phyloP scores from a whole-genome alignment of 2,797 vertebrate species.

The Tokudaia muenninki region DNA sequence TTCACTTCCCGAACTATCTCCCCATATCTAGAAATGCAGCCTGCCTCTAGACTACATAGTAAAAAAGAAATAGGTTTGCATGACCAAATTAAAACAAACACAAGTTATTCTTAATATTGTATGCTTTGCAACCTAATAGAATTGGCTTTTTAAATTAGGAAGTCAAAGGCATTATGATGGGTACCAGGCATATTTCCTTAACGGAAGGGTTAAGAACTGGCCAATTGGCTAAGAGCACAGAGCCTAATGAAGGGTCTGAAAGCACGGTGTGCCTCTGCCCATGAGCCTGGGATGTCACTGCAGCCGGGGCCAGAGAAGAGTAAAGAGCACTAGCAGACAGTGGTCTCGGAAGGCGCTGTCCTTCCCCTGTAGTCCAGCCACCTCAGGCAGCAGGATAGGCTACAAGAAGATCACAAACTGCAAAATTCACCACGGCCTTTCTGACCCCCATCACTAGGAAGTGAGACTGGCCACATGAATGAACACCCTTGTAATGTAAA shows the following conservation, averaged over 20 bases:
- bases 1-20: no score
- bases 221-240: neutral
- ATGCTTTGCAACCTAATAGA: constrained; percentile 1
- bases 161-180: neutral
- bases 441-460: neutral
- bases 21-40: neutral
- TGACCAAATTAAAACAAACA: constrained; percentile 5
- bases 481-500: neutral
- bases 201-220: neutral
- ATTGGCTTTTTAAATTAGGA: neutral
- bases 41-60: neutral
- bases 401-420: neutral
- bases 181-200: neutral
- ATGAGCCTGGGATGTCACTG: neutral
- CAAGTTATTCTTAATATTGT: neutral
- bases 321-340: neutral
- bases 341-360: neutral
- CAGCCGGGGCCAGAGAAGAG: neutral
- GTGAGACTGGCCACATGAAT: neutral
- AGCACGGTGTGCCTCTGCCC: neutral
- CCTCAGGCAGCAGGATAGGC: no score
- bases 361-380: accelerated
- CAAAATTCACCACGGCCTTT: neutral
- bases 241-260: neutral
- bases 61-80: neutral